phyloP scores from a whole-genome alignment of 2,113 vertebrate species.

The Salvelinus sp. region DNA sequence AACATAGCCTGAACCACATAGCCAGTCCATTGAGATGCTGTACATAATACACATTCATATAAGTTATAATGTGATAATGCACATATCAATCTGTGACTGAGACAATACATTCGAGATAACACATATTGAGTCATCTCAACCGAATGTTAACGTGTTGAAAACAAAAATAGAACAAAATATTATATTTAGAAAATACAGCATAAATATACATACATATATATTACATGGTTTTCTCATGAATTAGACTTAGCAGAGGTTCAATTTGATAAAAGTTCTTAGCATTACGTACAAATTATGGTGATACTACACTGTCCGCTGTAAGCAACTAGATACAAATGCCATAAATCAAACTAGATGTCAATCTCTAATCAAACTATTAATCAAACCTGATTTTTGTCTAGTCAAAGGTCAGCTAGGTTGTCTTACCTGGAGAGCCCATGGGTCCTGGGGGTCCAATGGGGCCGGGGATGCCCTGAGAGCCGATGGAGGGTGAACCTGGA shows the following conservation, averaged over 20 bases:
- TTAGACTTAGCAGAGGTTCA: background rate
- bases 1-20: background rate
- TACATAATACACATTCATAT: background rate
- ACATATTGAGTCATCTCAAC: background rate
- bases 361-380: background rate
- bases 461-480: constrained; percentile 75
- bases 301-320: no score
- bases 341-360: background rate
- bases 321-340: no score
- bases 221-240: background rate
- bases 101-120: background rate
- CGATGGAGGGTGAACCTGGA: constrained; percentile 72
- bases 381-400: no score
- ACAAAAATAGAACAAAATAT: background rate
- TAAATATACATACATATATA: background rate
- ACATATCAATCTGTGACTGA: background rate
- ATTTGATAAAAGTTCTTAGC: background rate
- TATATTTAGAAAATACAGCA: background rate
- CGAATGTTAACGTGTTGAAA: background rate
- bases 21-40: background rate
- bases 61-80: constrained; percentile 22
- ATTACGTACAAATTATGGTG: background rate
- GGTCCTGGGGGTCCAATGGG: constrained; percentile 75
- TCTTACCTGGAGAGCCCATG: constrained; percentile 81
- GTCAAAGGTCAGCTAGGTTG: background rate